phyloP scores from a whole-genome alignment of 2,797 vertebrate species.

The Halcyon chelicuti region DNA sequence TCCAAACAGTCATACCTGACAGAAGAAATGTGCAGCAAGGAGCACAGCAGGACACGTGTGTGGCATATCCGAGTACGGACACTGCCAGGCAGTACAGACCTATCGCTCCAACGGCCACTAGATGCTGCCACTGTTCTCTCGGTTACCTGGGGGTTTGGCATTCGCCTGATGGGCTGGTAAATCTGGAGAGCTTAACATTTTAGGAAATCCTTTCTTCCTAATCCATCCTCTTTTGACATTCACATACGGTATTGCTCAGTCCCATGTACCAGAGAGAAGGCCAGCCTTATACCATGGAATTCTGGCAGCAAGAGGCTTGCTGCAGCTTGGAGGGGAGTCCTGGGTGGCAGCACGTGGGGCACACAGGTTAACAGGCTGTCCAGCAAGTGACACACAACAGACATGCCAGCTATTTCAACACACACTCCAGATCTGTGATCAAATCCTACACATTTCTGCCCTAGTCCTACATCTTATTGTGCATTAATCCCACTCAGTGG shows the following conservation, averaged over 20 bases:
- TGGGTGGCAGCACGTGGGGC: not conserved
- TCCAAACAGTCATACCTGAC: not conserved
- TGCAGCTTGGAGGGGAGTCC: not conserved
- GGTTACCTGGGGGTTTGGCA: not conserved
- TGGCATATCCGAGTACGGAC: not conserved
- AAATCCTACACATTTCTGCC: not conserved
- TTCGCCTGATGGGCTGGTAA: not conserved
- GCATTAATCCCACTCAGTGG: not conserved
- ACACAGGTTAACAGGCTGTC: not conserved
- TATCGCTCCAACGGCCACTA: conserved; percentile 29
- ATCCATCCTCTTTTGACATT: conserved; percentile 19
- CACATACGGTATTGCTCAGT: not conserved
- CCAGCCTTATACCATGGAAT: not conserved
- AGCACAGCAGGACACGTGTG: not conserved
- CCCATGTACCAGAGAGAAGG: not conserved
- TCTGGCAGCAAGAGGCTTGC: not conserved
- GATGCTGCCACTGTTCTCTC: conserved; percentile 40
- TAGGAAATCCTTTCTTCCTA: conserved; percentile 57
- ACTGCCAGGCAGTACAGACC: not conserved
- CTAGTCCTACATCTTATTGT: accelerated
- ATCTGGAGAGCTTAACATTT: conserved; percentile 29
- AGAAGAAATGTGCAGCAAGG: not conserved
- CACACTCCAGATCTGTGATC: not conserved
- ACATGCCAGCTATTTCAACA: not conserved
- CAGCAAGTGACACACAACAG: not conserved